These are phyloP conservation scores for Eospalax fontanierii DNA, from an alignment of 2,797 vertebrate genomes.

Conservation along the genomic window DNA sequence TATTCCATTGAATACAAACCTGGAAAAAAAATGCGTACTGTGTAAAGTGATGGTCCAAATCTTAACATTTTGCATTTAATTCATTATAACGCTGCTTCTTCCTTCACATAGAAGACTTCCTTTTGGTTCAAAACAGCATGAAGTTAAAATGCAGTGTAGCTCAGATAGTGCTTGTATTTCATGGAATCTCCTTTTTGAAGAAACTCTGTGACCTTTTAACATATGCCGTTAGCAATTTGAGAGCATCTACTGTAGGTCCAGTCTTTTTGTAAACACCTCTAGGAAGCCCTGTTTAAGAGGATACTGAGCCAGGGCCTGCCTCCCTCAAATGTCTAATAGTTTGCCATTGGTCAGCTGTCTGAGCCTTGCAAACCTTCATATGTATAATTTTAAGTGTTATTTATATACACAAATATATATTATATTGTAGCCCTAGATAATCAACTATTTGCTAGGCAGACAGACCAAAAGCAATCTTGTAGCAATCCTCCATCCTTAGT, in stretches of 20 bases:
- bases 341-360: not conserved
- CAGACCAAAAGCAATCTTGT: too few relatives aligned
- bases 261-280: not conserved
- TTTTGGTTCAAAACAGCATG: not conserved
- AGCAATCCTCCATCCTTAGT: too few relatives aligned
- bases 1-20: constrained; percentile 55
- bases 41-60: constrained; percentile 54
- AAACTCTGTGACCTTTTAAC: not conserved
- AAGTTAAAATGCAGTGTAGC: constrained; percentile 17
- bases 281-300: not conserved
- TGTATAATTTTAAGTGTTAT: not conserved
- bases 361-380: not conserved
- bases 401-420: too few relatives aligned
- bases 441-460: too few relatives aligned
- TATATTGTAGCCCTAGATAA: too few relatives aligned
- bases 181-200: not conserved
- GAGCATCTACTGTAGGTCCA: too few relatives aligned
- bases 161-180: constrained; percentile 19
- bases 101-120: not conserved
- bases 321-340: not conserved
- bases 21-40: constrained; percentile 43
- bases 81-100: constrained; percentile 39
- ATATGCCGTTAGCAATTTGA: not conserved
- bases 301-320: not conserved
- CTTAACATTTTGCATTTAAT: constrained; percentile 41